phyloP scores from a whole-genome alignment of 2,888 invertebrate genomes.

The Diarsia brunnea region DNA sequence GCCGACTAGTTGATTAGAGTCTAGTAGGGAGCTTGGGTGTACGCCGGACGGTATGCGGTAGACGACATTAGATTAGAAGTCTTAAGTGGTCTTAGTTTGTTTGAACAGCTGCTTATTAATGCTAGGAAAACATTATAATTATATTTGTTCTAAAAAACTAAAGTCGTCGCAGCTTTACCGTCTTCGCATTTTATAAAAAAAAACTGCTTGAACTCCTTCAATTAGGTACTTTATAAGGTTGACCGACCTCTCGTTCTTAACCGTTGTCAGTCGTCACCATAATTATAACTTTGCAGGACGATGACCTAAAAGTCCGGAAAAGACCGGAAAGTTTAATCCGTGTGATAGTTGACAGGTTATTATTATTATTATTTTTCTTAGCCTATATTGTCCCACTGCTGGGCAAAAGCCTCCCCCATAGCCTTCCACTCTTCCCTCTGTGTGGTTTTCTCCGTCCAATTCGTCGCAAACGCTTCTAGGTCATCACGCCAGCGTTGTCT shows the following conservation, averaged over 20 bases:
- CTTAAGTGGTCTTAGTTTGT: not conserved
- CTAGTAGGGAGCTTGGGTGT: not conserved
- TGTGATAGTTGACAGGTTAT: not conserved
- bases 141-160: not conserved
- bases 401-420: too few relatives aligned
- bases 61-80: too few relatives aligned
- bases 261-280: not conserved
- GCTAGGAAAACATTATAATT: not conserved
- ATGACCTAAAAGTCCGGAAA: not conserved
- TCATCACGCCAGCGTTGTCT: too few relatives aligned
- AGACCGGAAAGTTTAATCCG: not conserved
- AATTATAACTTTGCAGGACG: not conserved
- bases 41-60: not conserved
- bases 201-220: not conserved
- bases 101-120: not conserved
- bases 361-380: too few relatives aligned
- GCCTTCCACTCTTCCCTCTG: too few relatives aligned
- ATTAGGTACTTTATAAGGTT: not conserved
- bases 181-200: not conserved
- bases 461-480: too few relatives aligned
- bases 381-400: too few relatives aligned
- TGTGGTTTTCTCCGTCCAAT: too few relatives aligned
- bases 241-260: not conserved
- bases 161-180: not conserved
- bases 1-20: slow-evolving; percentile 10